Evolutionary conservation across 2,113 vertebrate species (phyloP), one percentile per base, ranked within the genome.

Genomic region (Entomyzon cyanotis): DNA sequence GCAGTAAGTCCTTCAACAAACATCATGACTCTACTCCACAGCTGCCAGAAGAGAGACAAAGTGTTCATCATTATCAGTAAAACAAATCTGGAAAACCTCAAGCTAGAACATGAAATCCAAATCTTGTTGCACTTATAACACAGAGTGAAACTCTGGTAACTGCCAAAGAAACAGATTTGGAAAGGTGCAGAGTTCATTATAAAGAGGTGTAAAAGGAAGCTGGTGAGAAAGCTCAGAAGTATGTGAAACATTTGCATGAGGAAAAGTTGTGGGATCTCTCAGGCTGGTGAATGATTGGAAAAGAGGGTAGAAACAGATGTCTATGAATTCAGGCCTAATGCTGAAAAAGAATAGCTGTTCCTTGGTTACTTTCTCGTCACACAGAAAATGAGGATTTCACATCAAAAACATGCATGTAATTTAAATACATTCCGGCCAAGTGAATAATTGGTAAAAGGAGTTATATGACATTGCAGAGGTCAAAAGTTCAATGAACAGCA

Each of bases 361-460:
- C 46, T 33, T 2, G 0, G 46, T 77, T 52, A 52, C 24, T 73
- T 37, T 73, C 58, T 49, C 0, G 0, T 62, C 69, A 85, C 15
- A 71, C 9, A 49, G 55, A 86, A 94, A 94, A 65, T 30, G 3
- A 64, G 24, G 8, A 76, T 92, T 83, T 68, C 31, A 9, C 50
- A 81, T 39, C 1, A 71, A 92, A 86, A 59, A 15, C 31, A 41
- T 1, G 3, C 1, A 0, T 16, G 20, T 27, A 46, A 76, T 65
- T 88, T 58, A 67, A 85, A 79, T 59, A 50, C 19, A 58, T 90
- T 49, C 80, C 31, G 23, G 8, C 7, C 10, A 23, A 46, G 41
- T 15, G 30, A 79, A 56, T 59, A 92, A 46, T 11, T 30, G 25
- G 79, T 47, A 80, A 7, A 28, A 50, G 50, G 28, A 15, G 30